These are phyloP conservation scores for Hesperophylax magnus DNA, from an alignment of 1,140 invertebrate genomes.

Conservation along the genomic window DNA sequence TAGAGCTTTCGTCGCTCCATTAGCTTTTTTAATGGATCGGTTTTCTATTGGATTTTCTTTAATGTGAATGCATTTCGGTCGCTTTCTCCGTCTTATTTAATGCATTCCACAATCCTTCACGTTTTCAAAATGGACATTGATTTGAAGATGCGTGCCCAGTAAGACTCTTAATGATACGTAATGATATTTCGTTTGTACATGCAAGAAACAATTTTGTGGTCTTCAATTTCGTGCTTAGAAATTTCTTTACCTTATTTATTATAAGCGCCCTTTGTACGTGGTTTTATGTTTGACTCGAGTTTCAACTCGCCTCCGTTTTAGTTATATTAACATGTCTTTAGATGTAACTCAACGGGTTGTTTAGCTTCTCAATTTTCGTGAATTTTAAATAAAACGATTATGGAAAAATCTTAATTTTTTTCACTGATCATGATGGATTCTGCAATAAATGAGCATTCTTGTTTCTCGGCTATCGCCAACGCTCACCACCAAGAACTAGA, in stretches of 20 bases:
- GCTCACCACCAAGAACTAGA: no score
- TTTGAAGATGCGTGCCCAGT: conserved; percentile 13
- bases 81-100: conserved; percentile 28
- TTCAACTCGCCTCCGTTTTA: no score
- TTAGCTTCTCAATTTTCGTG: no score
- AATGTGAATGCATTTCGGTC: conserved; percentile 24
- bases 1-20: conserved; percentile 25
- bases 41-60: conserved; percentile 30
- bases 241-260: neutral
- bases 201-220: conserved; percentile 17
- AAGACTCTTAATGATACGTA: conserved; percentile 8
- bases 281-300: no score
- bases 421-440: no score
- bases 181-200: conserved; percentile 9
- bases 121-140: conserved; percentile 6
- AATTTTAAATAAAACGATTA: no score
- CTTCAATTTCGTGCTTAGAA: conserved; percentile 10
- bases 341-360: no score
- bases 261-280: no score
- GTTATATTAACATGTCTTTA: no score
- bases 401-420: no score
- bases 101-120: conserved; percentile 37
- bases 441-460: no score
- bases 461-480: no score
- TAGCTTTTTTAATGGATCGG: conserved; percentile 25